Evolutionary conservation across 2,888 invertebrate genomes (phyloP), one percentile per base, ranked within the genome.

Genomic region (Byasa hedistus): DNA sequence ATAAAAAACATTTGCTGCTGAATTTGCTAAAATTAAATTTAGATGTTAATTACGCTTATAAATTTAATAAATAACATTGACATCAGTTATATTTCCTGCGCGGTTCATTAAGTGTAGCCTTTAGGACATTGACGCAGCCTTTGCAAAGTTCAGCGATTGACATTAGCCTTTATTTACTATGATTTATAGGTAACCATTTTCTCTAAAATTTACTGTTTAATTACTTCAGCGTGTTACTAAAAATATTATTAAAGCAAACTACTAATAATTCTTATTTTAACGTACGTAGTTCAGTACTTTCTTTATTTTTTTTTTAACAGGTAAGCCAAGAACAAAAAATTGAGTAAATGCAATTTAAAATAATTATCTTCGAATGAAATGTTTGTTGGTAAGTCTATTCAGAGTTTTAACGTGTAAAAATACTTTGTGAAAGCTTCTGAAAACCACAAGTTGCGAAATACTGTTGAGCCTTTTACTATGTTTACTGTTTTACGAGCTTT

Each of bases 71-170:
- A 48, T 48, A 48, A 48, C n/a, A 48, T 48, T 48, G 48, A 12
- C 52, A 22, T 54, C 22, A 22, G 52, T 22, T 54, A 15, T 54
- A 54, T n/a, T 32, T 57, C 32, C n/a, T 32, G 21, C 48, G 56
- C 62, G 62, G 66, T 66, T 62, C 61, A 66, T 55, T 66, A 55
- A 54, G 24, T 32, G 44, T 66, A 62, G 54, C 66, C 62, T 66
- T 66, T 70, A 69, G 32, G 32, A 69, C 44, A 36, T 21, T 54
- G 48, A 44, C 54, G 71, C 73, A 75, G 77, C 77, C 84, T 83
- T 80, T 82, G 82, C 74, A 87, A 89, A 89, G 89, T 87, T 89
- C 89, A 89, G 79, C 83, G 74, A 81, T 81, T 89, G 89, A 87
- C 89, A 89, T 89, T 89, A 66, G 21, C 57, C 62, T 44, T 22